Evolutionary conservation across 2,888 invertebrate genomes (phyloP).

Genomic region (Clusia tigrina): DNA sequence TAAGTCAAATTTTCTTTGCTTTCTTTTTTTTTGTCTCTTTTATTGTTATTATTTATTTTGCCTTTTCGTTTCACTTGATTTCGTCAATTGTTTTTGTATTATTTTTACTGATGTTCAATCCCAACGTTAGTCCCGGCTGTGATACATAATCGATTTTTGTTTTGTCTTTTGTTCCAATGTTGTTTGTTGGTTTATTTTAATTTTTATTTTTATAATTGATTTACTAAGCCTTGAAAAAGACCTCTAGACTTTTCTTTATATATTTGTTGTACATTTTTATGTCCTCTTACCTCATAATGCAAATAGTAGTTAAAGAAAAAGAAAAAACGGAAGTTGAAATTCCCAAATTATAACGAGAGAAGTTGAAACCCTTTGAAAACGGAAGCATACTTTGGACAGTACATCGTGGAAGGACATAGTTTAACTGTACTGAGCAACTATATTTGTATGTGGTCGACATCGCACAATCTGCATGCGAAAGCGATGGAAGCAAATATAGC

Average conservation of each 20-base stretch:
- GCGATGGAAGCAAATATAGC: too few relatives aligned
- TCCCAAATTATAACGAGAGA: too few relatives aligned
- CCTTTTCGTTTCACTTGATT: neutral
- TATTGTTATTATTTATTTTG: slow-evolving; percentile 18
- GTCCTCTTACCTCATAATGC: neutral
- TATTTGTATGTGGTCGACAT: too few relatives aligned
- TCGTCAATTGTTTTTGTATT: slow-evolving; percentile 14
- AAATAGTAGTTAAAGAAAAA: too few relatives aligned
- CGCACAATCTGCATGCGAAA: too few relatives aligned
- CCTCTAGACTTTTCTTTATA: slow-evolving; percentile 4
- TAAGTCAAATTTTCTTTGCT: neutral
- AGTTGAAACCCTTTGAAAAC: too few relatives aligned
- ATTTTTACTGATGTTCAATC: too few relatives aligned
- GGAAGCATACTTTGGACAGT: too few relatives aligned
- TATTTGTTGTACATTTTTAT: neutral
- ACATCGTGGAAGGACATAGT: too few relatives aligned
- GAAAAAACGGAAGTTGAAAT: too few relatives aligned
- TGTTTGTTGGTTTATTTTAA: too few relatives aligned
- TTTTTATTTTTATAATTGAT: neutral
- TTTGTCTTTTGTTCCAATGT: slow-evolving; percentile 21
- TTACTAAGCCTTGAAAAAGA: slow-evolving; percentile 8
- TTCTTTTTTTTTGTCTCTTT: slow-evolving; percentile 1
- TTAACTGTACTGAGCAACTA: too few relatives aligned
- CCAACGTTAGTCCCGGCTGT: slow-evolving; percentile 64
- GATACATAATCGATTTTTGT: slow-evolving; percentile 57